Evolutionary conservation across 2,113 vertebrate species (phyloP), one percentile per base, ranked within the genome.

Genomic region (Thermophis baileyi): DNA sequence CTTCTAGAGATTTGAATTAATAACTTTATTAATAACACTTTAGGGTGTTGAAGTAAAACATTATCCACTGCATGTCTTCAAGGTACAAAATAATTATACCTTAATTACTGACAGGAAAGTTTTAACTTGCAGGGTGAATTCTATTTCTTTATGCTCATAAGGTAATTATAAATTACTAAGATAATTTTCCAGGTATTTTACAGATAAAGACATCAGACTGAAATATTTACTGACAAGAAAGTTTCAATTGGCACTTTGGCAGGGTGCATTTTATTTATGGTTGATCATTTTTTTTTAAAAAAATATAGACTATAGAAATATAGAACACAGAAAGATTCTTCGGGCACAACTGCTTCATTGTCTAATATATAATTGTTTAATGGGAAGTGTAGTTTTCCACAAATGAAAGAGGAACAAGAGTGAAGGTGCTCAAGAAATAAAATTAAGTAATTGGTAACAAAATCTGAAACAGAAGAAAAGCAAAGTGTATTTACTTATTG

Each of bases 31-130:
- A 60, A 60, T 11, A 60, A 24, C 6, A 40, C 69, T 81, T 81
- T 81, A 40, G 18, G 18, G 35, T 81, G 14, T 81, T 40, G 35
- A 40, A 40, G 69, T 81, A 81, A 81, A 74, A 81, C 18, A 81
- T 81, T 81, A 6, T 81, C 35, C 69, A 81, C 6, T 81, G 35
- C 40, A 40, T 81, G 69, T 22, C 35, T 81, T 81, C 35, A 1
- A 81, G 35, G n/a, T 81, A 81, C 69, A 40, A 81, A 81, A 40
- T 81, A 22, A 81, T 74, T 74, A 40, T 74, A 40, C 18, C 35
- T 81, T 81, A 69, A 96, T 87, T 93, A 96, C 89, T 89, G 93
- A 91, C 22, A 46, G 22, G 47, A 87, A 47, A 87, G 25, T 69
- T 69, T 69, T 69, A 69, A n/a, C 30, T 69, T 69, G 11, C 30